Conservation (phyloP, 2,797 vertebrate species). For the Chiloscyllium punctatum region DNA sequence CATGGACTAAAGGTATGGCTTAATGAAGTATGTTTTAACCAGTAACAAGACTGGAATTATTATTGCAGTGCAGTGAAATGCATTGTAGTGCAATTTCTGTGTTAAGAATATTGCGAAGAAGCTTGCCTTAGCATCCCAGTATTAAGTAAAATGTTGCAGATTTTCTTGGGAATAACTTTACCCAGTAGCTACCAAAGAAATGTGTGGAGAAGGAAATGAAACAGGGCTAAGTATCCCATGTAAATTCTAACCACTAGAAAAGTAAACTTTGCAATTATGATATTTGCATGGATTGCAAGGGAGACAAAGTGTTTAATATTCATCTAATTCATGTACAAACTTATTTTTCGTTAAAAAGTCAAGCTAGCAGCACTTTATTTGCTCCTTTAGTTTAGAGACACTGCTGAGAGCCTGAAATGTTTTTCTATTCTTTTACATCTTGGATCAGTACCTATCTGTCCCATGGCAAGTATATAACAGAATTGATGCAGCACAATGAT, state of each 20-base stretch:
- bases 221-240: not conserved
- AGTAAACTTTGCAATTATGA: not conserved
- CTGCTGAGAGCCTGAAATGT: not conserved
- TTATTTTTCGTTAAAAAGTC: not conserved
- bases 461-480: not conserved
- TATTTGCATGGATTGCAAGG: not conserved
- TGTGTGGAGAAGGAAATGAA: not conserved
- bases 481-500: not conserved
- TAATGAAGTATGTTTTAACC: not conserved
- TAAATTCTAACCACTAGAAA: not conserved
- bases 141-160: not conserved
- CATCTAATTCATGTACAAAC: not conserved
- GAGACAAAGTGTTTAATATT: not conserved
- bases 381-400: not conserved
- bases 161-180: not conserved
- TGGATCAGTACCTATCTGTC: too few relatives aligned
- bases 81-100: not conserved
- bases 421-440: not conserved
- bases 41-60: not conserved
- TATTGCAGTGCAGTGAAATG: not conserved
- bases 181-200: not conserved
- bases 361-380: not conserved
- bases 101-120: not conserved
- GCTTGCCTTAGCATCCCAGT: not conserved
- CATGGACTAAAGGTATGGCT: not conserved